Evolutionary conservation across 2,113 vertebrate species (phyloP).

Genomic region (Peromyscus maniculatus): DNA sequence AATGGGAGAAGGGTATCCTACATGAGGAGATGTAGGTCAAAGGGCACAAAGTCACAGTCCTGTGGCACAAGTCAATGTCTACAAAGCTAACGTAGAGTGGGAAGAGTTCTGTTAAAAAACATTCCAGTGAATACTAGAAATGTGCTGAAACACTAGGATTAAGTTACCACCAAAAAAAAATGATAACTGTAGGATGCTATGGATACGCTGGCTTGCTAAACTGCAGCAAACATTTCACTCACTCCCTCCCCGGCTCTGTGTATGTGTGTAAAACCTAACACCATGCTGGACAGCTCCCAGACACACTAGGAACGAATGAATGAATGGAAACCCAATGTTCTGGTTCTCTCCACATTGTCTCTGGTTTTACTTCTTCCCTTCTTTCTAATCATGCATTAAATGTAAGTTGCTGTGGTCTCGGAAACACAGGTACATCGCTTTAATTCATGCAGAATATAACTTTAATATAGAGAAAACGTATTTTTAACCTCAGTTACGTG

Average conservation of each 20-base stretch:
- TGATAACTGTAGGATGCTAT: neutral
- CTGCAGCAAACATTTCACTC: neutral
- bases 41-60: neutral
- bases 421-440: neutral
- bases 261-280: neutral
- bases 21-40: neutral
- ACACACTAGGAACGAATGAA: neutral
- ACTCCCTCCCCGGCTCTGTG: neutral
- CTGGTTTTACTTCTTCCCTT: neutral
- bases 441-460: slow-evolving; percentile 1
- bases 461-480: neutral
- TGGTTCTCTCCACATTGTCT: neutral
- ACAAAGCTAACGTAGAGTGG: neutral
- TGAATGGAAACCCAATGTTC: neutral
- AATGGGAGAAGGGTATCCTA: too few relatives aligned
- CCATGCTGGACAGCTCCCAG: neutral
- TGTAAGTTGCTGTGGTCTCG: neutral
- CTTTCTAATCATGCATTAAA: neutral
- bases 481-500: neutral
- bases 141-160: neutral
- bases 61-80: neutral
- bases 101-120: neutral
- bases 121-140: neutral
- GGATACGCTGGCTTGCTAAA: neutral
- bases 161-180: neutral